Percentiles rank a stretch among this genome's conserved stretches.
Conservation (phyloP, 2,797 vertebrate species). For the Mormyrus hasselquistii region DNA sequence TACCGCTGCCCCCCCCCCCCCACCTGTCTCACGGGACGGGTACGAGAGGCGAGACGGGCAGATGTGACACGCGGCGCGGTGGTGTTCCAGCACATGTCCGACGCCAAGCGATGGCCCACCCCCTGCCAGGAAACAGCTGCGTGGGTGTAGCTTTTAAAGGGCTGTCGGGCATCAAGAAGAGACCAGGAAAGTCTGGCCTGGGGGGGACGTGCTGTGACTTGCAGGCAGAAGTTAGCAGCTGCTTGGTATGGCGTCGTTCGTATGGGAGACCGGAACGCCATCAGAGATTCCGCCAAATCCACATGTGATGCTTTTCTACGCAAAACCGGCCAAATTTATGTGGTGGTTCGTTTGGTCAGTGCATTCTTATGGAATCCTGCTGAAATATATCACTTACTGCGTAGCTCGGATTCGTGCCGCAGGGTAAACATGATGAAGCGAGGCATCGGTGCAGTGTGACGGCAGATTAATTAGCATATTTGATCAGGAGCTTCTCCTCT, state of each 20-base stretch:
- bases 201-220: not conserved
- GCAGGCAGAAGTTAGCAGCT: not conserved
- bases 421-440: not conserved
- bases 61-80: not conserved
- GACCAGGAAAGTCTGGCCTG: not conserved
- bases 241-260: not conserved
- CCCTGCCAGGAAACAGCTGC: not conserved
- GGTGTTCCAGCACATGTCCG: not conserved
- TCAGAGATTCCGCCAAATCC: not conserved
- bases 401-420: not conserved
- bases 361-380: not conserved
- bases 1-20: not conserved
- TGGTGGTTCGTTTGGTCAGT: not conserved
- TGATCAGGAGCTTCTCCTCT: not conserved
- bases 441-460: not conserved
- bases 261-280: not conserved
- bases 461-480: conserved; percentile 7
- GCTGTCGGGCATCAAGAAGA: not conserved
- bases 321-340: not conserved
- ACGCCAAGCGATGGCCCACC: not conserved
- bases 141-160: not conserved
- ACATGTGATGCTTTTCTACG: not conserved
- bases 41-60: not conserved
- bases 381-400: not conserved
- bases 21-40: not conserved